A percentile compares a stretch with the other conserved stretches of the same genome.
These are phyloP conservation scores for Ommatoiulus sabulosus DNA, from an alignment of 2,888 invertebrate genomes.

Conservation along the genomic window DNA sequence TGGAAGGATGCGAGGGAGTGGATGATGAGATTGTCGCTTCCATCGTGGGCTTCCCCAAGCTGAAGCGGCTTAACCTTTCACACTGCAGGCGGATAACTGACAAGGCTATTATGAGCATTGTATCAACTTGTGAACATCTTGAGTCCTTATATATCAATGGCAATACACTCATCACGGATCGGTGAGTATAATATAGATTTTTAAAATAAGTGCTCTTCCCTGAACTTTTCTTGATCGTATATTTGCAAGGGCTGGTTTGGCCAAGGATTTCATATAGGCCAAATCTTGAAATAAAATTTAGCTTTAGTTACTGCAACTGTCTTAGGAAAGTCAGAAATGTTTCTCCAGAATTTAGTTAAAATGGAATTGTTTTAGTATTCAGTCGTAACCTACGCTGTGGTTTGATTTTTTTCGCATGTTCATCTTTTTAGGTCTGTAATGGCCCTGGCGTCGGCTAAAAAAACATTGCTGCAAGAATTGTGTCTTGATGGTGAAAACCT, in stretches of 20 bases:
- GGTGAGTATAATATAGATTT: not conserved
- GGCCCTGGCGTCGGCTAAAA: constrained; percentile 53
- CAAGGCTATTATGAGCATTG: not conserved
- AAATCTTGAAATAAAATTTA: not conserved
- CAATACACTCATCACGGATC: not conserved
- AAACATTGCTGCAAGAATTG: constrained; percentile 57
- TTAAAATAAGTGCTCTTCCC: not conserved
- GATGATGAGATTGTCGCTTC: constrained; percentile 49
- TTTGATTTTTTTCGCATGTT: not conserved
- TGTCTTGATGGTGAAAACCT: constrained; percentile 61
- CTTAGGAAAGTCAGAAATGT: no score
- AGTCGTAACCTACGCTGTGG: not conserved
- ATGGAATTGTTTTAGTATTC: not conserved
- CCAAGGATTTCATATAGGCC: not conserved
- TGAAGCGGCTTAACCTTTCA: constrained; percentile 60
- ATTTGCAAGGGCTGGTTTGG: no score
- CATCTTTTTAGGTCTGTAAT: constrained; percentile 55
- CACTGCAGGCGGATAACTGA: constrained; percentile 58
- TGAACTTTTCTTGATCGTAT: not conserved
- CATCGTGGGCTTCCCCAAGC: constrained; percentile 56
- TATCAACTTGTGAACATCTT: not conserved
- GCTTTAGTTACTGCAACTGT: no score
- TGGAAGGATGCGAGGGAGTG: constrained; percentile 56
- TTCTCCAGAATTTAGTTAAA: not conserved
- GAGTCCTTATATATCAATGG: not conserved